Evolutionary conservation across 2,888 invertebrate genomes (phyloP).

Genomic region (Eremobia ochroleuca): DNA sequence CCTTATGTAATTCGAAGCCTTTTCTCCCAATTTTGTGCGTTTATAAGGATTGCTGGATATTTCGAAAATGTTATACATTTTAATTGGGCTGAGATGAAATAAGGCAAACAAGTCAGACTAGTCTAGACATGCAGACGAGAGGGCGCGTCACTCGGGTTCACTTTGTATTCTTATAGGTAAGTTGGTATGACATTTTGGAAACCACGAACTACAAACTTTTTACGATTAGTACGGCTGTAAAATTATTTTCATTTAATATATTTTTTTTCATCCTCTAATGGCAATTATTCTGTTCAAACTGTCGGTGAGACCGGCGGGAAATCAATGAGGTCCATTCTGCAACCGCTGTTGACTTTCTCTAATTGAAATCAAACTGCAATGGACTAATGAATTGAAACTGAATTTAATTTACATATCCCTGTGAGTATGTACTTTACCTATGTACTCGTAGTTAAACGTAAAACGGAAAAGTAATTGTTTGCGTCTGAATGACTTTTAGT

Average conservation of each 20-base stretch:
- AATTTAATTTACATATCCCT: constrained; percentile 67
- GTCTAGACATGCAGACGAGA: constrained; percentile 55
- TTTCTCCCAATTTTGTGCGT: constrained; percentile 67
- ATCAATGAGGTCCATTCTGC: constrained; percentile 77
- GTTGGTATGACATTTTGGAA: not conserved
- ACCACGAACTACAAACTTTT: not conserved
- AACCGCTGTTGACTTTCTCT: constrained; percentile 83
- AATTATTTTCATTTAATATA: too few species aligned
- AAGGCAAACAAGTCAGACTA: constrained; percentile 49
- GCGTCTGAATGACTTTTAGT: too few species aligned
- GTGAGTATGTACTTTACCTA: constrained; percentile 21
- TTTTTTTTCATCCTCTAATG: constrained; percentile 32
- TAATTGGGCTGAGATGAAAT: constrained; percentile 61
- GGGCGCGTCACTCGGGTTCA: constrained; percentile 38
- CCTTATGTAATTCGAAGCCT: constrained; percentile 72
- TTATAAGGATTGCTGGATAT: constrained; percentile 66
- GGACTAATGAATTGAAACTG: constrained; percentile 78
- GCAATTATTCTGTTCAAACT: constrained; percentile 66
- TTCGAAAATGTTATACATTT: constrained; percentile 64
- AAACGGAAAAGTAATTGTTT: too few species aligned
- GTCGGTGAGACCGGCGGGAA: constrained; percentile 70
- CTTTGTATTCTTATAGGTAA: constrained; percentile 21
- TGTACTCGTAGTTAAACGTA: too few species aligned
- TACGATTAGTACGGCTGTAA: not conserved
- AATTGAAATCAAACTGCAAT: constrained; percentile 86